Evolutionary conservation across 2,113 vertebrate genomes (phyloP), one percentile per base, ranked within the genome.

Genomic region (Rhinoptilus africanus): DNA sequence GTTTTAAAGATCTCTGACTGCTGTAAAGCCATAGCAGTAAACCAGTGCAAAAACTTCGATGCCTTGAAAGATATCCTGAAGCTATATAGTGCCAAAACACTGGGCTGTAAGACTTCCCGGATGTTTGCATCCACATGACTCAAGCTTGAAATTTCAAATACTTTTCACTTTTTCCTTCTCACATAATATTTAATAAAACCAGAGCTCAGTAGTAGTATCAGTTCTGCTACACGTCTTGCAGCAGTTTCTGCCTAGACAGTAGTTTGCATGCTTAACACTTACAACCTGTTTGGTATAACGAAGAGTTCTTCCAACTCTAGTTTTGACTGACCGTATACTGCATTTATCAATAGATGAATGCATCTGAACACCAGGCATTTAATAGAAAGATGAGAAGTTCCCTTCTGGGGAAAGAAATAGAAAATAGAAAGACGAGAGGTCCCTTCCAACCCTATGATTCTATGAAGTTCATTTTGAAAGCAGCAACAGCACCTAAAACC

Each of bases 111-210:
- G 89, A 85, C 86, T 82, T 95, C 96, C 90, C 30, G 53, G 79
- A 85, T 24, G 2, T 50, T 96, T 90, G 77, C 93, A 91, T 83
- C 83, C 89, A 93, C 78, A 79, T 27, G 96, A 97, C 96, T 97
- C 87, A 92, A 73, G 89, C 62, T 91, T 96, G n/a, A 96, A 94
- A 94, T 98, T 96, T 94, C 91, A 56, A 67, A 79, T 89, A 74
- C 83, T 92, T 94, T 91, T 91, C 93, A 90, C 94, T 93, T 97
- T 96, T 93, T 94, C 89, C 89, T 96, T 95, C 73, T 91, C 91
- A 97, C 85, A 88, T 77, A 97, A 88, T 54, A 91, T 74, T 95
- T 97, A 96, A 66, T 78, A 93, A 92, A 96, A 95, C 71, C n/a
- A 64, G 92, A 93, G 68, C 73, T 91, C 88, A 91, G 88, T 59